Percentiles rank a stretch among this genome's conserved stretches.
phyloP scores from a whole-genome alignment of 2,888 invertebrate genomes.

The Pollenia labialis region DNA sequence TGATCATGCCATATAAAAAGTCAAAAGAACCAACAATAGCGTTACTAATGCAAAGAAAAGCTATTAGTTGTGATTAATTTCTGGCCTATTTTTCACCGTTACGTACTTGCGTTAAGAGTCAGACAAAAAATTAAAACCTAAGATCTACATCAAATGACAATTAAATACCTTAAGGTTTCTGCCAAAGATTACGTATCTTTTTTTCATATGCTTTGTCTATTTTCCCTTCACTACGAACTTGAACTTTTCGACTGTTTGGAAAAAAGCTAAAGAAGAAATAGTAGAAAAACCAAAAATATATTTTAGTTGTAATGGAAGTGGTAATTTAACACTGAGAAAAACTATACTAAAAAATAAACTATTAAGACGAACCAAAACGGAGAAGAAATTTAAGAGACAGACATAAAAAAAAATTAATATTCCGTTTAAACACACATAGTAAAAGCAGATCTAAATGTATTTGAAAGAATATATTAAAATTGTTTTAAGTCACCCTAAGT shows the following conservation, averaged over 20 bases:
- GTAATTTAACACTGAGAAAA: slow-evolving; percentile 51
- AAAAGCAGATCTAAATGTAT: no score
- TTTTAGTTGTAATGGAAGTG: slow-evolving; percentile 29
- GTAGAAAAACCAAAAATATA: neutral
- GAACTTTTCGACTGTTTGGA: slow-evolving; percentile 15
- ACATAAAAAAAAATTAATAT: no score
- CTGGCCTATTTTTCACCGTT: no score
- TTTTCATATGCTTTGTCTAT: neutral
- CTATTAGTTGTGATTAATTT: no score
- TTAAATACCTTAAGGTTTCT: neutral
- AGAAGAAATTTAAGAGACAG: no score
- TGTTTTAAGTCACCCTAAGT: no score
- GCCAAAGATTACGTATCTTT: neutral
- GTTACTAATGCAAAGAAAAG: no score
- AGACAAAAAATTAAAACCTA: neutral
- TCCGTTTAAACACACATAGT: no score
- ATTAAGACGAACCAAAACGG: no score
- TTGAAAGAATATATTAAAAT: no score
- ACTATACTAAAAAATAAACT: neutral
- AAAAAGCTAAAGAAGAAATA: neutral
- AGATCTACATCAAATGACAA: neutral
- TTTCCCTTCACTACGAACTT: slow-evolving; percentile 3
- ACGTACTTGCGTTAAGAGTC: neutral
- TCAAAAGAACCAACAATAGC: no score
- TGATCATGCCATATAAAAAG: no score